Evolutionary conservation across 2,888 invertebrate genomes (phyloP).

Genomic region (Phymatocera aterrima): DNA sequence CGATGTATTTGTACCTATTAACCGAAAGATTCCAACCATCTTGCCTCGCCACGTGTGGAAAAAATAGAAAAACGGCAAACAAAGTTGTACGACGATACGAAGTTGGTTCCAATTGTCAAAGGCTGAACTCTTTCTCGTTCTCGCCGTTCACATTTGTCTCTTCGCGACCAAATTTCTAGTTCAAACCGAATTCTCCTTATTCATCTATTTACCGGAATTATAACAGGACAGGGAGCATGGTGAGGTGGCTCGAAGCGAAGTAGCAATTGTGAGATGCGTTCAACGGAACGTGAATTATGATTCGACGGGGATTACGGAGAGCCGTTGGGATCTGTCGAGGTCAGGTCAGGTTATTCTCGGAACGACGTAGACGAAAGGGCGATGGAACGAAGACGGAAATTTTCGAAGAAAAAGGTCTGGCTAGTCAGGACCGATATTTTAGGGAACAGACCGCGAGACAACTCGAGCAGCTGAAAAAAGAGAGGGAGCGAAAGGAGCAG

Average conservation of each 20-base stretch:
- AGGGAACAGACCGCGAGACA: constrained; percentile 64
- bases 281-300: not conserved
- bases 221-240: not conserved
- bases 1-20: constrained; percentile 51
- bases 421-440: constrained; percentile 68
- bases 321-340: not conserved
- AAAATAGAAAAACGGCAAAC: not conserved
- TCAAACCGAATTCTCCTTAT: too few species aligned
- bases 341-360: constrained; percentile 56
- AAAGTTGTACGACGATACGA: not conserved
- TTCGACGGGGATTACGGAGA: constrained; percentile 6
- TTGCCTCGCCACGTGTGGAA: not conserved
- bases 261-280: constrained; percentile 43
- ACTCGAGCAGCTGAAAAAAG: constrained; percentile 57
- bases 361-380: constrained; percentile 64
- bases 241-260: constrained; percentile 47
- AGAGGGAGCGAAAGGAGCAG: constrained; percentile 21
- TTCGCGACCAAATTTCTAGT: too few species aligned
- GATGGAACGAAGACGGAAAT: constrained; percentile 66
- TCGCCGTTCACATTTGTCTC: not conserved
- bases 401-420: constrained; percentile 65
- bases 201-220: not conserved
- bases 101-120: not conserved
- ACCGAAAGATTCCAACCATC: constrained; percentile 3
- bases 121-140: too few species aligned